Base-by-base conservation (phyloP, 2,113 vertebrate genomes). In the Meriones unguiculatus region DNA sequence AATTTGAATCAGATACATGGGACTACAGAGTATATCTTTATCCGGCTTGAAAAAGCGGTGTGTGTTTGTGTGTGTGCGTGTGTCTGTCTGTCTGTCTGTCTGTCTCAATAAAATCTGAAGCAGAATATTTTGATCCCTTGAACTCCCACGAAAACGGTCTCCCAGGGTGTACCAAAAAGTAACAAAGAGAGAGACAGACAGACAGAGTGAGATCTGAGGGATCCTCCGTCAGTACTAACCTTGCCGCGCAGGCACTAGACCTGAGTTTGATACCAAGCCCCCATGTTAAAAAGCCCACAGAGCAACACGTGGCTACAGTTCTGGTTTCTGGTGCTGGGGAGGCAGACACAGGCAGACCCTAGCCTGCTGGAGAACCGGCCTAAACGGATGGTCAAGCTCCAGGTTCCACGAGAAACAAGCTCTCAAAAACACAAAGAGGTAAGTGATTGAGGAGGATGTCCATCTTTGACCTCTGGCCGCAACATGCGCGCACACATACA, bases 61-160 rank as follows among this genome's bases (percentile, higher is more conserved):
- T 41, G 25, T n/a, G 50, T 46, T 14, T 50, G 54, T 28, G 14
- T 65, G 13, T 69, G 4, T 22, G 4, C 24, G 25, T n/a, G 50
- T 50, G 54, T 28, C 20, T 65, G 13, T 69, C 30, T 82, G 52
- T 14, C 32, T 28, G 38, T 76, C 4, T 76, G 41, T 13, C 20
- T 76, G 20, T 84, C 32, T 15, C 22, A 78, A 24, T 90, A 95
- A n/a, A 92, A 70, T 90, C 80, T 77, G 17, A 86, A 92, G 52
- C 72, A 92, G 54, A 93, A 57, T 86, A 41, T 67, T 97, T 95
- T 10, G 38, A 64, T 88, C 13, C 30, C 77, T 25, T 62, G 54
- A 7, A 82, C 20, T 91, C 81, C 6, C 9, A 35, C 5, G 54
- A 62, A 90, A 87, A 64, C 24, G 46, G 82, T n/a, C 25, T 78